These are phyloP conservation scores for Tauraco hartlaubi DNA, from an alignment of 2,797 vertebrate species.

Conservation along the genomic window DNA sequence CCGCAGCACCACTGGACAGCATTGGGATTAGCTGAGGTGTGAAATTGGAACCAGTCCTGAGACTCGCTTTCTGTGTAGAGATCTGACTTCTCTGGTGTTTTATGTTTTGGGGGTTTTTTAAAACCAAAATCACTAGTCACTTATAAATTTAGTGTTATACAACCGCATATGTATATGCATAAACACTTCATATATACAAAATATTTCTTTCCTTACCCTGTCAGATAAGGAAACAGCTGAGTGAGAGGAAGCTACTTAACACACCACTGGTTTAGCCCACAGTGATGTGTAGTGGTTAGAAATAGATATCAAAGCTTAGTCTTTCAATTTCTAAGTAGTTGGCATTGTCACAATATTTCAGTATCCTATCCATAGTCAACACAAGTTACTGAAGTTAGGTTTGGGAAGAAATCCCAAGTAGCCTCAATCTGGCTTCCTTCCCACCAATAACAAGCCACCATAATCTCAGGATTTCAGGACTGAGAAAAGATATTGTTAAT, in stretches of 20 bases:
- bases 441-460: neutral
- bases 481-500: neutral
- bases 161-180: accelerated
- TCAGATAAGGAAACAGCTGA: neutral
- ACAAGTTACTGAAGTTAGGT: neutral
- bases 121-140: neutral
- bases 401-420: neutral
- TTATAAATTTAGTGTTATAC: neutral
- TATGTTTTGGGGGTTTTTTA: neutral
- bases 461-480: neutral
- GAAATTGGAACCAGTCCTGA: neutral
- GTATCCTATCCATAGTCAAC: neutral
- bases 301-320: neutral
- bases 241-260: neutral
- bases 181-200: neutral
- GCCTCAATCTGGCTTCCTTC: neutral
- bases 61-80: accelerated
- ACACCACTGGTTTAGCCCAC: neutral
- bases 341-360: neutral
- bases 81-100: neutral
- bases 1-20: accelerated
- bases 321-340: neutral
- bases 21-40: neutral
- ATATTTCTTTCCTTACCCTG: neutral
- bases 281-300: neutral